Percentiles rank a stretch among this genome's conserved stretches.
These are phyloP conservation scores for Eupleurogrammus muticus DNA, from an alignment of 2,797 vertebrate species.

Conservation along the genomic window DNA sequence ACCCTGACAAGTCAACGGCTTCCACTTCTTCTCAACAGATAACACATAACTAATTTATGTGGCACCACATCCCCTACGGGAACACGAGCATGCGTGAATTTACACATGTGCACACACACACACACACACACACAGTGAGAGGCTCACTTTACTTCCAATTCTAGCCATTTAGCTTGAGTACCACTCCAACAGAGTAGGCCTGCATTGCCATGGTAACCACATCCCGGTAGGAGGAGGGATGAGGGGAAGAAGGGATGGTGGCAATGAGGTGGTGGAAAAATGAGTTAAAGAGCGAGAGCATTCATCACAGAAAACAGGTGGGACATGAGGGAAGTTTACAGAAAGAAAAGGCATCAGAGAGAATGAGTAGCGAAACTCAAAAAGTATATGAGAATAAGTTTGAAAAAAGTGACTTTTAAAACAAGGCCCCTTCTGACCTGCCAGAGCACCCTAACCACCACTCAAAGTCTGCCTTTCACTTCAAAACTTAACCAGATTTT, in stretches of 20 bases:
- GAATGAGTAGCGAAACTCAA: background rate
- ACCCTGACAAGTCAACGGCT: constrained; percentile 14
- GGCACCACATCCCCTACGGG: constrained; percentile 37
- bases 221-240: constrained; percentile 48
- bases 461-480: too few species aligned
- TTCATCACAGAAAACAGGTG: constrained; percentile 5
- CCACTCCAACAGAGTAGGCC: constrained; percentile 61
- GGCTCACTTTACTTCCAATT: constrained; percentile 43
- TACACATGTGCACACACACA: constrained; percentile 29
- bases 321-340: constrained; percentile 1
- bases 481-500: too few species aligned
- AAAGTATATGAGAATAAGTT: too few species aligned
- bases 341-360: constrained; percentile 3
- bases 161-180: constrained; percentile 69
- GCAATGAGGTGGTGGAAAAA: constrained; percentile 32
- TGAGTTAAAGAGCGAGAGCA: constrained; percentile 24
- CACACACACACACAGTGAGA: background rate
- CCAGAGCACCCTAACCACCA: too few species aligned
- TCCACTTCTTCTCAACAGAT: constrained; percentile 14
- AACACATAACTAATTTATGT: constrained; percentile 36
- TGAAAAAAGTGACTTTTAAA: too few species aligned
- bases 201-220: constrained; percentile 61
- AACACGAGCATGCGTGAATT: constrained; percentile 32
- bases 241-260: constrained; percentile 27
- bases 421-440: too few species aligned